Conservation (phyloP, 2,797 vertebrate genomes). For the Tapirus indicus region DNA sequence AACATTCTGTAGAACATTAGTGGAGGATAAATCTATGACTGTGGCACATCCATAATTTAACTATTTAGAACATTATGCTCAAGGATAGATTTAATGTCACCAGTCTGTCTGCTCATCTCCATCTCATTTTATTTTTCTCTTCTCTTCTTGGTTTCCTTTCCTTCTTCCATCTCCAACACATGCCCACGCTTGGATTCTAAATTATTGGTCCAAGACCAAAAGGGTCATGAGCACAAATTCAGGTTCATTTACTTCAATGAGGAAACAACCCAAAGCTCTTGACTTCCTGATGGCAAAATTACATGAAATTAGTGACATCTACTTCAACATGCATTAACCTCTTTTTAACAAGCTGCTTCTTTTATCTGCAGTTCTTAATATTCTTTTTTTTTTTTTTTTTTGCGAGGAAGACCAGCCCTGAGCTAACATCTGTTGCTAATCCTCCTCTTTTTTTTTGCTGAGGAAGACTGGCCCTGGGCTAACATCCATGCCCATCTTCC, state of each 20-base stretch:
- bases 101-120: background rate
- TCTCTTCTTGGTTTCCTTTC: background rate
- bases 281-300: constrained; percentile 18
- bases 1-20: background rate
- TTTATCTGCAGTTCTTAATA: constrained; percentile 54
- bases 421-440: too few relatives aligned
- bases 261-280: constrained; percentile 53
- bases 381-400: too few relatives aligned
- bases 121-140: background rate
- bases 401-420: too few relatives aligned
- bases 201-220: constrained; percentile 22
- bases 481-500: too few relatives aligned
- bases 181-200: background rate
- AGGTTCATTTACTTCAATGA: background rate
- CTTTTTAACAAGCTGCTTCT: constrained; percentile 37
- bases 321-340: constrained; percentile 62
- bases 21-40: background rate
- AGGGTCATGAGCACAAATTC: background rate
- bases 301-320: constrained; percentile 48
- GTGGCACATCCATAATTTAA: background rate
- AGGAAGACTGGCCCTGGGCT: too few relatives aligned
- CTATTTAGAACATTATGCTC: background rate
- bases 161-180: background rate
- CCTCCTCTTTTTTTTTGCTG: too few relatives aligned
- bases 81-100: background rate